Conservation (phyloP, 1,140 invertebrate genomes). For the Arctopsyche grandis region DNA sequence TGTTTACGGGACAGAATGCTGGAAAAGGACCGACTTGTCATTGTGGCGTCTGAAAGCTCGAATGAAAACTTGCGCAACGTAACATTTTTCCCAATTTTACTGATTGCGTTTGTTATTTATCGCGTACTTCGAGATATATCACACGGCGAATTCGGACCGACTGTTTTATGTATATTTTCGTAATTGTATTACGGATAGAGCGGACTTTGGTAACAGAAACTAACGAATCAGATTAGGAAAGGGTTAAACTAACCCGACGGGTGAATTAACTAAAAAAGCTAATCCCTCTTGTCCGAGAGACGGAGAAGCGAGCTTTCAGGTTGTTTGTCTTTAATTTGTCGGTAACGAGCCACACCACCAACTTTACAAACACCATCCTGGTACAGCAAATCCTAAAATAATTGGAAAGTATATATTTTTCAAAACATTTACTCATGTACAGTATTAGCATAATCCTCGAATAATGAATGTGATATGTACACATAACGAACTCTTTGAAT, state of each 20-base stretch:
- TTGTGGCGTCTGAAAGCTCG: background rate
- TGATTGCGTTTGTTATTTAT: no score
- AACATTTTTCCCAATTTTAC: no score
- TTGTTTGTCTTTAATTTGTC: slow-evolving; percentile 27
- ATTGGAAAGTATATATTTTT: slow-evolving; percentile 17
- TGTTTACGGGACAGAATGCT: background rate
- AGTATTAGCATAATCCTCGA: background rate
- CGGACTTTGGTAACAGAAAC: background rate
- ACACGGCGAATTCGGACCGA: no score
- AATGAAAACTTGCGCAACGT: background rate
- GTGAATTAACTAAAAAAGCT: slow-evolving; percentile 4
- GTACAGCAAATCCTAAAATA: background rate
- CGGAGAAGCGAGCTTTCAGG: background rate
- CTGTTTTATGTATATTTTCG: background rate
- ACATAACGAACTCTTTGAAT: background rate
- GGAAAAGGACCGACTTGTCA: background rate
- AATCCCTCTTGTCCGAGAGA: background rate
- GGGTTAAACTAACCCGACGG: background rate
- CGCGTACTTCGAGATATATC: no score
- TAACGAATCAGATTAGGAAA: background rate
- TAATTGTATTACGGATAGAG: background rate
- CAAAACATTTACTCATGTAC: background rate
- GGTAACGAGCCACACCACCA: background rate
- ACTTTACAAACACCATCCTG: background rate
- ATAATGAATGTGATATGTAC: background rate